Percentiles rank a stretch among this genome's conserved stretches.
Conservation (phyloP, 2,797 vertebrate species). For the Falco rusticolus region DNA sequence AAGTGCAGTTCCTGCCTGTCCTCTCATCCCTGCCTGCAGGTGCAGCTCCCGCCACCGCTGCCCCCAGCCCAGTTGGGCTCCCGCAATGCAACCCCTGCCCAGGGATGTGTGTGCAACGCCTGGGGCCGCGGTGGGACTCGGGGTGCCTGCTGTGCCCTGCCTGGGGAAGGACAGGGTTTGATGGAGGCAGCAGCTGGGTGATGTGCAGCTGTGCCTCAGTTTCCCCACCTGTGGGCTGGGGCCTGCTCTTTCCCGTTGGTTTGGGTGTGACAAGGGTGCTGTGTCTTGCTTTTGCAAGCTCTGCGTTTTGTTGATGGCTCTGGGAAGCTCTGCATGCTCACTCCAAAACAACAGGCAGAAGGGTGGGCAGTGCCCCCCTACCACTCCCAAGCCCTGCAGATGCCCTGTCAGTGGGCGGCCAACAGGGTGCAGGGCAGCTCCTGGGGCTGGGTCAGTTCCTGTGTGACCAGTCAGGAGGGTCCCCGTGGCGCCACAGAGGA, state of each 20-base stretch:
- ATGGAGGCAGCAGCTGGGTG: not conserved
- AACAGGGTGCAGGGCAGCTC: rapidly evolving
- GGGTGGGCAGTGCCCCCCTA: rapidly evolving
- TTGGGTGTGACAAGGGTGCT: rapidly evolving
- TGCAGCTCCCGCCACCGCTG: not conserved
- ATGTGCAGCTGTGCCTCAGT: not conserved
- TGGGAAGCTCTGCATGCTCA: not conserved
- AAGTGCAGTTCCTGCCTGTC: not conserved
- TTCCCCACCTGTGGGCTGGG: not conserved
- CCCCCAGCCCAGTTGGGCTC: rapidly evolving
- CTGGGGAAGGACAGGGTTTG: not conserved
- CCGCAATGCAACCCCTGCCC: not conserved
- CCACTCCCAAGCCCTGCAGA: not conserved
- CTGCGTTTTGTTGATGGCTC: not conserved
- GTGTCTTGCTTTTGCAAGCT: not conserved
- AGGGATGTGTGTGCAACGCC: not conserved
- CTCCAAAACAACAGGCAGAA: not conserved
- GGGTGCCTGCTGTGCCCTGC: not conserved
- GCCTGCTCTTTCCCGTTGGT: rapidly evolving
- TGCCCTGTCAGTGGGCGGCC: rapidly evolving
- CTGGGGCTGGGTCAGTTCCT: not conserved
- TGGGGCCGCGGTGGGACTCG: not conserved
- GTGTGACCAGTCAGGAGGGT: not conserved
- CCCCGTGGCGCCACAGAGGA: not conserved
- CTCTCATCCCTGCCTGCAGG: not conserved